Evolutionary conservation across 2,888 invertebrate species (phyloP), one percentile per base, ranked within the genome.

Genomic region (Drosophila paucipuncta): DNA sequence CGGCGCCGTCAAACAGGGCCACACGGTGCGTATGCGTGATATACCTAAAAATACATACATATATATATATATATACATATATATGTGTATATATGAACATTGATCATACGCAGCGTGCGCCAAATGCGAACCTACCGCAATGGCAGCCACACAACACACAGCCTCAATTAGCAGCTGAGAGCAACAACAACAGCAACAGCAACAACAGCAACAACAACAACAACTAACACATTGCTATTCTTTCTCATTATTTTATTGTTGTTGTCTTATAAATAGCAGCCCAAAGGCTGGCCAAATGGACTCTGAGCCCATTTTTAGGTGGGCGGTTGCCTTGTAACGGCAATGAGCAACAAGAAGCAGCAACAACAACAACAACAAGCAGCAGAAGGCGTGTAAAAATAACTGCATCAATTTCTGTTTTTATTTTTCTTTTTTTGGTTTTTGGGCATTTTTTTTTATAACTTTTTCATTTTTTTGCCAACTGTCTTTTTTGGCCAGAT

Each of bases 41-140:
- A 39, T 39, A 37, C 9, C 54, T 22, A 30, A 7, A 33, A 10
- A 18, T 18, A n/a, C 10, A 18, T 7, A n/a, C 1, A n/a, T 4
- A 13, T 4, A 55, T 4, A 7, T 7, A 4, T 18, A 18, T 22
- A 22, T 22, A 22, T 50, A 4, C n/a, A 25, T 22, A 33, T 33
- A 25, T 31, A 2, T 30, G 6, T 37, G 13, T 30, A 11, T 37
- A 16, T 39, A 1, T 37, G 31, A 35, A 47, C 55, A 69, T 82
- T 74, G 85, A 73, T 75, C 78, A 82, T 77, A 78, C 85, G 87
- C 80, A 58, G 76, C 63, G 76, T 78, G 61, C 11, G 66, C 75
- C 63, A 54, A 57, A 58, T 47, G 58, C 65, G 85, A 85, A 85
- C 85, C 85, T 85, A 85, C 85, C 85, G 83, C 85, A 85, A 85